Conservation (phyloP, 1,140 invertebrate species). For the Drosophila virilis region DNA sequence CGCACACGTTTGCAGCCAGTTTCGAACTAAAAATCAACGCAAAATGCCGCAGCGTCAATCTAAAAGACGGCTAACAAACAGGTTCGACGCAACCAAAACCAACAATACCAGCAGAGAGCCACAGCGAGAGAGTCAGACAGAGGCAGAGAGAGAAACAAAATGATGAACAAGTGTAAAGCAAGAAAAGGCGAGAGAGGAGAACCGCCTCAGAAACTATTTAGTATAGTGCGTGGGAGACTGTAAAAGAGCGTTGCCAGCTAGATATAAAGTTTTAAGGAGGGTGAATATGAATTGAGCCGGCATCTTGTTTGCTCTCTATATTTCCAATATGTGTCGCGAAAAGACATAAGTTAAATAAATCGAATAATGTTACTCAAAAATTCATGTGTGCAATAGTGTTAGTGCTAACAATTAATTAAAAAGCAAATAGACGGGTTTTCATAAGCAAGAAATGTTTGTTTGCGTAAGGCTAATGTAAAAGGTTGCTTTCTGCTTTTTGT, state of each 20-base stretch:
- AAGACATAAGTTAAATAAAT: no score
- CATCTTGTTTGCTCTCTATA: no score
- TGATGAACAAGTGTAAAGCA: slow-evolving; percentile 4
- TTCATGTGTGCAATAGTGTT: no score
- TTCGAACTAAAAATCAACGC: slow-evolving; percentile 66
- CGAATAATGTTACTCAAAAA: no score
- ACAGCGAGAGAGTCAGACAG: slow-evolving; percentile 17
- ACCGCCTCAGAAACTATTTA: slow-evolving; percentile 23
- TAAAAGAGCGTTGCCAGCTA: slow-evolving; percentile 33
- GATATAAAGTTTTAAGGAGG: background rate
- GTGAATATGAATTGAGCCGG: background rate
- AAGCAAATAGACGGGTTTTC: no score
- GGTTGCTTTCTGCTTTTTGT: no score
- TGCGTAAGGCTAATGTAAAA: no score
- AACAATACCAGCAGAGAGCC: slow-evolving; percentile 39
- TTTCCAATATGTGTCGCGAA: no score
- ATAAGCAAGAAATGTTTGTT: no score
- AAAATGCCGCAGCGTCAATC: slow-evolving; percentile 43
- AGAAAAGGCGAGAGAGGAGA: background rate
- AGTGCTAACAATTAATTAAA: no score
- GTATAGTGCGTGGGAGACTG: slow-evolving; percentile 12
- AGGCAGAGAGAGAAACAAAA: slow-evolving; percentile 14
- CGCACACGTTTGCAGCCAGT: slow-evolving; percentile 62
- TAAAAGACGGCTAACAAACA: slow-evolving; percentile 62
- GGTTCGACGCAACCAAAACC: slow-evolving; percentile 59